Conservation (phyloP, 2,797 vertebrate species). For the Malacoctenus gilli region DNA sequence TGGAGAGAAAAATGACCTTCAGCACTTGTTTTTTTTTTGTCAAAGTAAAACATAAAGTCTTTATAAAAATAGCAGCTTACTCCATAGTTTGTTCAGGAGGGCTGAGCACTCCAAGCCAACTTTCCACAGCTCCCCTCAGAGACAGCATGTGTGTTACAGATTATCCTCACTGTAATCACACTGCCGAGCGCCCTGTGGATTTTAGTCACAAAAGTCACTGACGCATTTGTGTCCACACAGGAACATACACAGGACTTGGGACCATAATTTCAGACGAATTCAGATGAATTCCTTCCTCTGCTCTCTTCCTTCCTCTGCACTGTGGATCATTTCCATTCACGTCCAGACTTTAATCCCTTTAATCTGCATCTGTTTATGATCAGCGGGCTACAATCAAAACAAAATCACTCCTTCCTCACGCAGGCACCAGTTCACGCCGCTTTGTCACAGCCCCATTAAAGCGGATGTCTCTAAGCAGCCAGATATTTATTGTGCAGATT, state of each 20-base stretch:
- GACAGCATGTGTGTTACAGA: slow-evolving; percentile 79
- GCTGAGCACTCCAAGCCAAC: slow-evolving; percentile 60
- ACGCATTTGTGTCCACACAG: slow-evolving; percentile 46
- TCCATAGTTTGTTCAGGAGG: slow-evolving; percentile 68
- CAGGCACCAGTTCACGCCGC: slow-evolving; percentile 29
- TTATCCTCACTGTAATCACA: slow-evolving; percentile 69
- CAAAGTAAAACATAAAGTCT: slow-evolving; percentile 49
- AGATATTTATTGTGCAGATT: slow-evolving; percentile 67
- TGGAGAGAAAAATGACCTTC: slow-evolving; percentile 28
- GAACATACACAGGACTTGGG: slow-evolving; percentile 15
- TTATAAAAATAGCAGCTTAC: slow-evolving; percentile 68
- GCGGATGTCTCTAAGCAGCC: slow-evolving; percentile 65
- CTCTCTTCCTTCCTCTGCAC: not conserved
- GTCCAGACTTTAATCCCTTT: not conserved
- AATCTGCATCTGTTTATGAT: slow-evolving; percentile 20
- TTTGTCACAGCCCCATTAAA: slow-evolving; percentile 42
- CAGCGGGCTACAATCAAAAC: slow-evolving; percentile 15
- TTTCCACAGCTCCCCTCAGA: slow-evolving; percentile 78
- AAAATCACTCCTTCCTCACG: slow-evolving; percentile 2
- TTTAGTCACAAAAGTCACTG: slow-evolving; percentile 68
- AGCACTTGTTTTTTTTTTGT: slow-evolving; percentile 45
- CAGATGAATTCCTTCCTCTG: too few species aligned
- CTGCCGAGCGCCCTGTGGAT: slow-evolving; percentile 45
- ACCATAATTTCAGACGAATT: slow-evolving; percentile 5
- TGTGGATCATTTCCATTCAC: not conserved